A percentile compares a stretch with the other conserved stretches of the same genome.
Conservation (phyloP, 64 coral and sea anemone species). For the Montipora sp. region DNA sequence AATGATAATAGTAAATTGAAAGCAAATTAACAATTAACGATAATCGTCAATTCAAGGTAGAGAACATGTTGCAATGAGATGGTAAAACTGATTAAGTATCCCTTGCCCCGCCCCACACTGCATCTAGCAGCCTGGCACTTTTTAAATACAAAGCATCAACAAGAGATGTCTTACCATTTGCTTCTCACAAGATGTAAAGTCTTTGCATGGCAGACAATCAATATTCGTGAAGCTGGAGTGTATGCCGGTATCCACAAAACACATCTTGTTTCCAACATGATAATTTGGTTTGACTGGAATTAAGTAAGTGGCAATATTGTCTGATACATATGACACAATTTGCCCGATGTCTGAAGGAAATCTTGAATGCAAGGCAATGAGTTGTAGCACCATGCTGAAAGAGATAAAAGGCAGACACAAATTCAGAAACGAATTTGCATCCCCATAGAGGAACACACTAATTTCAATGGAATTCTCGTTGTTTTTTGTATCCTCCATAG, state of each 20-base stretch:
- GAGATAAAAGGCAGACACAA: neutral
- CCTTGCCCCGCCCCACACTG: no score
- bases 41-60: no score
- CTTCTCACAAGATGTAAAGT: neutral
- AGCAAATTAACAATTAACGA: no score
- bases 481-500: no score
- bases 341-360: constrained; percentile 18
- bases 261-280: constrained; percentile 37
- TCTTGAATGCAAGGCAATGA: constrained; percentile 42
- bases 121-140: no score
- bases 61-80: no score
- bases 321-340: constrained; percentile 47
- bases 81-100: no score
- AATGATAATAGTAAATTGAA: no score
- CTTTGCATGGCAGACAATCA: neutral
- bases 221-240: neutral
- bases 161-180: constrained; percentile 6
- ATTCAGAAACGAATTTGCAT: no score
- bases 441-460: no score
- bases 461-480: no score
- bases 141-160: neutral
- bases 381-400: constrained; percentile 56
- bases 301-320: constrained; percentile 63
- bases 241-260: constrained; percentile 33
- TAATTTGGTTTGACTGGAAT: neutral